A percentile compares a stretch with the other conserved stretches of the same genome.
Conservation (phyloP, 2,888 invertebrate genomes). For the Amphipoea oculea region DNA sequence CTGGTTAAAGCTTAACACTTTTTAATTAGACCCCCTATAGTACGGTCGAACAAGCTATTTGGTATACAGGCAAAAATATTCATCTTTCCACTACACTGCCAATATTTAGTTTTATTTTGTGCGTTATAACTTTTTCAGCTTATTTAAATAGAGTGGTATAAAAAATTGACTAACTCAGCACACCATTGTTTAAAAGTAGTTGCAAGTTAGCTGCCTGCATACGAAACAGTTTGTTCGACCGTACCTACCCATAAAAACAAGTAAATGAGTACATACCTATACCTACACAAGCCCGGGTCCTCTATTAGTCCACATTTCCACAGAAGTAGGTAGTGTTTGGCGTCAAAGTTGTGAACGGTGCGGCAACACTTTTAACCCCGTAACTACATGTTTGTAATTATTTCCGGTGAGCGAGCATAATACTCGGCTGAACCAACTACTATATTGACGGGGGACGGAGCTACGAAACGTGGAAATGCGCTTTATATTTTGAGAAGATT, state of each 20-base stretch:
- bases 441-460: constrained; percentile 62
- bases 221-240: no score
- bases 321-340: not conserved
- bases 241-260: not conserved
- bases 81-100: no score
- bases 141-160: no score
- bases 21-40: no score
- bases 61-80: no score
- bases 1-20: no score
- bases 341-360: constrained; percentile 53
- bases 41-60: no score
- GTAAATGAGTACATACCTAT: not conserved
- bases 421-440: constrained; percentile 53
- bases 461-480: constrained; percentile 43
- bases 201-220: no score
- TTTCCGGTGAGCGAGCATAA: constrained; percentile 67
- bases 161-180: no score
- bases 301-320: constrained; percentile 7
- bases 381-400: constrained; percentile 67
- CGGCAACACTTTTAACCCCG: constrained; percentile 64
- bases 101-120: no score
- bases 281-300: not conserved
- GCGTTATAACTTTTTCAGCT: no score
- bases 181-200: no score
- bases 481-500: not conserved